Conservation (phyloP, 2,113 vertebrate genomes). For the Gasterosteus aculeatus region DNA sequence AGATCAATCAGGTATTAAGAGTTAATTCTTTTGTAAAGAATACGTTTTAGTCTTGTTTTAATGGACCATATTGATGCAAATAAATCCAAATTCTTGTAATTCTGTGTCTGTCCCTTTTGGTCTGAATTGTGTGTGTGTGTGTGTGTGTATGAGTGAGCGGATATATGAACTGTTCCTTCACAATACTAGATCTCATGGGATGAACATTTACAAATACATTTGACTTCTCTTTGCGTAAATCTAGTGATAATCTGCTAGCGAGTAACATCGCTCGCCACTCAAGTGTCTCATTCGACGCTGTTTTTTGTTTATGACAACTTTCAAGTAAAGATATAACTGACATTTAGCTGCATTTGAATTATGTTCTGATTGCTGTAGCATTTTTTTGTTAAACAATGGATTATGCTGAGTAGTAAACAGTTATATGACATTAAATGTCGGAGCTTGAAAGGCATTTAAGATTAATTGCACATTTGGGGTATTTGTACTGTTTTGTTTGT, state of each 20-base stretch:
- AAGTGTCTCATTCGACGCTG: not conserved
- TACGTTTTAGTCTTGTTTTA: slow-evolving; percentile 54
- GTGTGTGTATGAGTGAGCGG: too few species aligned
- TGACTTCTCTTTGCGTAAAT: too few species aligned
- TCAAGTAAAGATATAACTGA: not conserved
- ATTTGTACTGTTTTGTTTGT: not conserved
- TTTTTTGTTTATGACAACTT: not conserved
- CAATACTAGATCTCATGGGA: too few species aligned
- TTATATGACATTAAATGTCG: not conserved
- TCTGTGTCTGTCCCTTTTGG: not conserved
- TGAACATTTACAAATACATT: too few species aligned
- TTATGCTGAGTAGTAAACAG: not conserved
- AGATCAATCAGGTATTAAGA: slow-evolving; percentile 23
- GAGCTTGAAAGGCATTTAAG: not conserved
- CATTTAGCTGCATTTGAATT: not conserved
- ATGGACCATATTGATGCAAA: slow-evolving; percentile 70
- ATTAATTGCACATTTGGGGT: not conserved
- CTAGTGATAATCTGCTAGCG: not conserved
- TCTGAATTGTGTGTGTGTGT: not conserved
- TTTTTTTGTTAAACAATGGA: not conserved
- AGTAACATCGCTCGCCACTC: not conserved
- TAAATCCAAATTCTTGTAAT: slow-evolving; percentile 65
- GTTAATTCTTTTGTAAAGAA: slow-evolving; percentile 43
- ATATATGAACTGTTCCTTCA: too few species aligned
- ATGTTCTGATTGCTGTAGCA: too few species aligned